A percentile compares a stretch with the other conserved stretches of the same genome.
These are phyloP conservation scores for Sarcophaga caerulescens DNA, from an alignment of 2,888 invertebrate genomes.

Conservation along the genomic window DNA sequence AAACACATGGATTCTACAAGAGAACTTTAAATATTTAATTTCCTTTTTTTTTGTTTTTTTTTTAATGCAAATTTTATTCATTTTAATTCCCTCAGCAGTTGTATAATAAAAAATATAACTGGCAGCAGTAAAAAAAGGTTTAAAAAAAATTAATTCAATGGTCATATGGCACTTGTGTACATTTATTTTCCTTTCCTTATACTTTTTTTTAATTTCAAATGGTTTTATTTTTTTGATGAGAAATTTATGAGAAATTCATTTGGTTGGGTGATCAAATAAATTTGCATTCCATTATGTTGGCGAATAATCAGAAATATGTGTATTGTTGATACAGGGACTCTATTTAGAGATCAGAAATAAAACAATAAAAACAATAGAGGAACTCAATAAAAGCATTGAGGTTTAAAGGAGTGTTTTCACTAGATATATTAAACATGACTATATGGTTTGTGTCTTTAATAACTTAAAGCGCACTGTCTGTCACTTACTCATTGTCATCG, in stretches of 20 bases:
- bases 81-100: constrained; percentile 8
- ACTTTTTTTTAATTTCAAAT: too few species aligned
- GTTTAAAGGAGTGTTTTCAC: too few species aligned
- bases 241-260: background rate
- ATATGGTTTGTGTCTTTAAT: too few species aligned
- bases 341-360: too few species aligned
- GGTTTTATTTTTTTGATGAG: background rate
- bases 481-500: too few species aligned
- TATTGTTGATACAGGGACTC: too few species aligned
- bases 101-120: background rate
- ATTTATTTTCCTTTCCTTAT: background rate
- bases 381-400: too few species aligned
- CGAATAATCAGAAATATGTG: background rate
- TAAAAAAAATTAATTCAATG: constrained; percentile 12
- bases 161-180: background rate
- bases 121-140: background rate
- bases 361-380: too few species aligned
- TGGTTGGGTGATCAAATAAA: background rate
- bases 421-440: too few species aligned
- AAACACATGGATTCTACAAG: too few species aligned
- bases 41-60: background rate
- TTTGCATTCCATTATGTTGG: background rate
- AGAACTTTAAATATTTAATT: background rate
- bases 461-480: too few species aligned
- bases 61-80: constrained; percentile 33